Evolutionary conservation across 1,140 invertebrate genomes (phyloP).

Genomic region (Anoplophora glabripennis): DNA sequence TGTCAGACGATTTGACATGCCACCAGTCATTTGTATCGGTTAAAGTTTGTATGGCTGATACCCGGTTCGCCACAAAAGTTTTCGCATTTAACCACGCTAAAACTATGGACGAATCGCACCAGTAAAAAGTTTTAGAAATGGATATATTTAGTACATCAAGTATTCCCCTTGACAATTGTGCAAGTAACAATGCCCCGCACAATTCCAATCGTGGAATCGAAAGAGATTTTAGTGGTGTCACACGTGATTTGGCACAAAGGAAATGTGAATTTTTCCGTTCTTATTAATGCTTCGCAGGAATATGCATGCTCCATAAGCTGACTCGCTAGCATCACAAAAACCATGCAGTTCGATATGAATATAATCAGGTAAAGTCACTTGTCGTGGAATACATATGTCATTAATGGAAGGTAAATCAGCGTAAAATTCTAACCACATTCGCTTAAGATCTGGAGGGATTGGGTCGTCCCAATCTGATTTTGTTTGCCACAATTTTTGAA

Average conservation of each 20-base stretch:
- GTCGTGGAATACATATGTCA: slow-evolving; percentile 6
- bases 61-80: slow-evolving; percentile 44
- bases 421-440: slow-evolving; percentile 17
- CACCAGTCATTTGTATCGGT: slow-evolving; percentile 37
- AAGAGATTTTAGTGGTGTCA: slow-evolving; percentile 39
- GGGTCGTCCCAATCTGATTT: slow-evolving; percentile 22
- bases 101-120: slow-evolving; percentile 49
- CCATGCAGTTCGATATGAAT: slow-evolving; percentile 28
- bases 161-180: slow-evolving; percentile 24
- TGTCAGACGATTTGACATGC: slow-evolving; percentile 41
- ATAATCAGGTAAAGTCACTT: background rate
- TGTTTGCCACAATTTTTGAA: slow-evolving; percentile 49
- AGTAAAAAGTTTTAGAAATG: slow-evolving; percentile 35
- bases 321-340: slow-evolving; percentile 43
- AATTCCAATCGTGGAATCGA: slow-evolving; percentile 37
- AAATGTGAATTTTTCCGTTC: slow-evolving; percentile 2
- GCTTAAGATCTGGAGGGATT: slow-evolving; percentile 4
- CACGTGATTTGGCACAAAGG: slow-evolving; percentile 34
- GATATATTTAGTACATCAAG: slow-evolving; percentile 10
- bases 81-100: slow-evolving; percentile 38
- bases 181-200: slow-evolving; percentile 29
- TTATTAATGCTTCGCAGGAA: slow-evolving; percentile 32
- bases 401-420: slow-evolving; percentile 9
- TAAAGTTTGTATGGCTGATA: slow-evolving; percentile 42
- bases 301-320: slow-evolving; percentile 38